phyloP scores from a whole-genome alignment of 2,113 vertebrate species.

The Forbesichthys agassizii region DNA sequence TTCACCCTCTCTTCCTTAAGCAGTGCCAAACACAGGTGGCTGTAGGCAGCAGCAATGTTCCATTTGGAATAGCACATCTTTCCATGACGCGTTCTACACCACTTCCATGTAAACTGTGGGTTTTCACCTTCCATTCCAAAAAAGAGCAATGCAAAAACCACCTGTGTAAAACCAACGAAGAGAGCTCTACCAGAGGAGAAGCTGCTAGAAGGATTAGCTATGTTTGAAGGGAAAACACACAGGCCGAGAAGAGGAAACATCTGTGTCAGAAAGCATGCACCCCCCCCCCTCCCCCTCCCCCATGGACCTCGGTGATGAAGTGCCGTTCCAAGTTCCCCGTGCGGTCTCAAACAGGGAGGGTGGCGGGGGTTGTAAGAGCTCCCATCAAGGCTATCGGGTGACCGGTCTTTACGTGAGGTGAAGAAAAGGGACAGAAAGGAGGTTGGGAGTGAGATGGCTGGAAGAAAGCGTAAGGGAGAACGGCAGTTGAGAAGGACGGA shows the following conservation, averaged over 20 bases:
- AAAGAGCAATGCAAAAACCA: conserved; percentile 27
- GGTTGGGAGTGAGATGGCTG: background rate
- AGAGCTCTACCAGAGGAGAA: conserved; percentile 21
- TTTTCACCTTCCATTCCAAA: conserved; percentile 22
- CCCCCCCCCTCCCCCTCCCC: conserved; percentile 39
- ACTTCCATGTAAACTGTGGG: background rate
- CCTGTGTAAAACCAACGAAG: conserved; percentile 47
- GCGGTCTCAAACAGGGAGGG: conserved; percentile 42
- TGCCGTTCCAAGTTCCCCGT: conserved; percentile 26
- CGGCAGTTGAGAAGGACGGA: background rate
- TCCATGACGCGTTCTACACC: conserved; percentile 39
- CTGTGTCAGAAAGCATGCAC: conserved; percentile 47
- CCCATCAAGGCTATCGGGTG: conserved; percentile 66
- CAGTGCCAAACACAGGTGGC: no score
- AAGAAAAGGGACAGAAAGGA: background rate
- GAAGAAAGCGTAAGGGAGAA: background rate
- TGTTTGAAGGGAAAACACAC: conserved; percentile 61
- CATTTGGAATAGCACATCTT: conserved; percentile 46
- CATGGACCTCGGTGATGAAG: background rate
- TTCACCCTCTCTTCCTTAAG: conserved; percentile 28
- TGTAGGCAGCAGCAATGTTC: conserved; percentile 14
- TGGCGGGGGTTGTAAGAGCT: conserved; percentile 24
- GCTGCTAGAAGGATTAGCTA: conserved; percentile 22
- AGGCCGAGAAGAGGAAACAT: conserved; percentile 55
- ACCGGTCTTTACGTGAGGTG: conserved; percentile 34